A percentile compares a stretch with the other conserved stretches of the same genome.
phyloP scores from a whole-genome alignment of 2,797 vertebrate species.

The Enteromius radiatus region DNA sequence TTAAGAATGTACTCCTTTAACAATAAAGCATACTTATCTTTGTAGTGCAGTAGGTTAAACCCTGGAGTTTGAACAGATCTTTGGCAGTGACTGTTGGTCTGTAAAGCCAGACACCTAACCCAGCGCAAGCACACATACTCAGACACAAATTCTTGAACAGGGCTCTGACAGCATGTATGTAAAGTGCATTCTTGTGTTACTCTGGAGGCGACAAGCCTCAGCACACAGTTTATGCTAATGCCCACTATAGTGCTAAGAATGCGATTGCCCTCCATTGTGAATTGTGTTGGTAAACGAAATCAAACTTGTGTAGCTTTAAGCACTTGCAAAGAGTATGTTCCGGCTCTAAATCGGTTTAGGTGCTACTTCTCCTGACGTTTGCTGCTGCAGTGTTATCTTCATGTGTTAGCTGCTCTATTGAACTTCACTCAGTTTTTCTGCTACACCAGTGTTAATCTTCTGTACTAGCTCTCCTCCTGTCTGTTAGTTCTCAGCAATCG shows the following conservation, averaged over 20 bases:
- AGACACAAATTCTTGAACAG: not conserved
- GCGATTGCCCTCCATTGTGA: not conserved
- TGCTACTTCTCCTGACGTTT: not conserved
- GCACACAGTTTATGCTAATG: not conserved
- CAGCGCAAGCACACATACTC: not conserved
- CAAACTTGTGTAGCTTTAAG: not conserved
- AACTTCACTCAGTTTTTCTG: slow-evolving; percentile 4
- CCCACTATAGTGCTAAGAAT: not conserved
- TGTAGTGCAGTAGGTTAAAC: not conserved
- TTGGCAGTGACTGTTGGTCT: not conserved
- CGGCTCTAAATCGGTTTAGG: not conserved
- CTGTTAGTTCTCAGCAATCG: slow-evolving; percentile 83
- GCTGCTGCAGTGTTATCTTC: not conserved
- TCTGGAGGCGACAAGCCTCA: not conserved
- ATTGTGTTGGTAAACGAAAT: not conserved
- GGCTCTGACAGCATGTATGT: not conserved
- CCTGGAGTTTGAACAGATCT: not conserved
- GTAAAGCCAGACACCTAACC: not conserved
- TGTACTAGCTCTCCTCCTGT: slow-evolving; percentile 74
- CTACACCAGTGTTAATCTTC: not conserved
- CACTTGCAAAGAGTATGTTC: not conserved
- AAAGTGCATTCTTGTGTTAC: not conserved
- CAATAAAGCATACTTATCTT: not conserved
- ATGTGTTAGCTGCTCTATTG: not conserved
- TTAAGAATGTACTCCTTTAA: not conserved